Conservation (phyloP, 2,113 vertebrate genomes). For the human (Homo sapiens) region DNA sequence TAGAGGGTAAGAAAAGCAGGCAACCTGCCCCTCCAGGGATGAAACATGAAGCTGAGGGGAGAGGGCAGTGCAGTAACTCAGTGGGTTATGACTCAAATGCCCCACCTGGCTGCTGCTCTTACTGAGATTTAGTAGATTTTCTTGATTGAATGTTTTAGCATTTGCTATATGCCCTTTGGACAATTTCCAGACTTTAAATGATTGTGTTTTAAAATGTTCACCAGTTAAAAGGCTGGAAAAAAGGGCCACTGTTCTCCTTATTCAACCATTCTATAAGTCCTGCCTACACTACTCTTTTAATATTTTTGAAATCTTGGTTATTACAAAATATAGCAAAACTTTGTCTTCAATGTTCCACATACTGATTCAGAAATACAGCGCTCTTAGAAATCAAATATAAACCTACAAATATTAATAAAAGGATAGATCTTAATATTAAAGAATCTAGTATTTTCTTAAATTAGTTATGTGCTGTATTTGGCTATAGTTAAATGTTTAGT, state of each 20-base stretch:
- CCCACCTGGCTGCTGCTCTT: background rate
- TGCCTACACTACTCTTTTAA: background rate
- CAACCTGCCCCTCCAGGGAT: background rate
- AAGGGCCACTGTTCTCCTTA: background rate
- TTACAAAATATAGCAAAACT: background rate
- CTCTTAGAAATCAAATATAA: background rate
- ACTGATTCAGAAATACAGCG: background rate
- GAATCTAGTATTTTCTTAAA: background rate
- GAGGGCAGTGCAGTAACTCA: background rate
- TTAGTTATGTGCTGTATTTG: background rate
- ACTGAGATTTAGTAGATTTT: background rate
- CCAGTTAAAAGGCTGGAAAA: background rate
- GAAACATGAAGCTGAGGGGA: background rate
- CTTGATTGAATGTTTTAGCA: background rate
- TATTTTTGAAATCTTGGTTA: background rate
- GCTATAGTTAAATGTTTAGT: slow-evolving; percentile 44
- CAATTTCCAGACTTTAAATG: background rate
- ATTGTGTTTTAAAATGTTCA: background rate
- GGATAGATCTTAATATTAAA: background rate
- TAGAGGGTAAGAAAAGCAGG: background rate
- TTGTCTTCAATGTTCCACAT: background rate
- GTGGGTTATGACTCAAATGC: background rate
- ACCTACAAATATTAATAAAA: slow-evolving; percentile 1
- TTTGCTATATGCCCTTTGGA: background rate
- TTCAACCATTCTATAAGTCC: background rate